phyloP scores from a whole-genome alignment of 2,797 vertebrate genomes.

The Rallus crepitans region DNA sequence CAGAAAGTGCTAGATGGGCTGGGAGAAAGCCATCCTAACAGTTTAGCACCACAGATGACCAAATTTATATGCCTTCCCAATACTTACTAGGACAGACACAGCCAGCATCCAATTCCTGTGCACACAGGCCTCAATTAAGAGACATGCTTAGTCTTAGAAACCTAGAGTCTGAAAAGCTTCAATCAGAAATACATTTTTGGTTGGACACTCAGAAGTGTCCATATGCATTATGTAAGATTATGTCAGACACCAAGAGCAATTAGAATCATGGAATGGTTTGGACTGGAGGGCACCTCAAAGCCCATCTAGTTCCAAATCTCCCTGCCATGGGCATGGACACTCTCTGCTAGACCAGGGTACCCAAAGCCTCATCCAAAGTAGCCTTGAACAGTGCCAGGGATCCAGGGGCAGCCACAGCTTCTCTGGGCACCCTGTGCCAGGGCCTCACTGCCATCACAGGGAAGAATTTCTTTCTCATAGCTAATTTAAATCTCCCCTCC shows the following conservation, averaged over 20 bases:
- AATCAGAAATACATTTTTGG: background rate
- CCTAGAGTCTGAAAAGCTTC: background rate
- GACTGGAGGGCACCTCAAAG: no score
- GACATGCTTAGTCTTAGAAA: background rate
- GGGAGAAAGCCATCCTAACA: background rate
- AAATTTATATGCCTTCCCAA: background rate
- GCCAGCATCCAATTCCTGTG: background rate
- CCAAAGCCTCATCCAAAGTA: no score
- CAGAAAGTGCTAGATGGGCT: background rate
- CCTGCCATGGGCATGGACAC: no score
- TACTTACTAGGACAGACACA: background rate
- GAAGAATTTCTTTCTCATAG: no score
- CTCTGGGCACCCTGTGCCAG: no score
- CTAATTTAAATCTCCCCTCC: no score
- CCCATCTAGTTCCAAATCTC: no score
- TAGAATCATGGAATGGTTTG: background rate
- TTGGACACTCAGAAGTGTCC: background rate
- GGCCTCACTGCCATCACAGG: no score
- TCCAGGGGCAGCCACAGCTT: no score
- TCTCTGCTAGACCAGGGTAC: no score
- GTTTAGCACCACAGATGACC: background rate
- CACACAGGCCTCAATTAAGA: fast-evolving
- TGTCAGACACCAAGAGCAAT: background rate
- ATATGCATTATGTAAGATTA: background rate
- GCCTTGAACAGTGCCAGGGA: no score